These are phyloP conservation scores for Bedellia somnulentella DNA, from an alignment of 2,888 invertebrate species.

Conservation along the genomic window DNA sequence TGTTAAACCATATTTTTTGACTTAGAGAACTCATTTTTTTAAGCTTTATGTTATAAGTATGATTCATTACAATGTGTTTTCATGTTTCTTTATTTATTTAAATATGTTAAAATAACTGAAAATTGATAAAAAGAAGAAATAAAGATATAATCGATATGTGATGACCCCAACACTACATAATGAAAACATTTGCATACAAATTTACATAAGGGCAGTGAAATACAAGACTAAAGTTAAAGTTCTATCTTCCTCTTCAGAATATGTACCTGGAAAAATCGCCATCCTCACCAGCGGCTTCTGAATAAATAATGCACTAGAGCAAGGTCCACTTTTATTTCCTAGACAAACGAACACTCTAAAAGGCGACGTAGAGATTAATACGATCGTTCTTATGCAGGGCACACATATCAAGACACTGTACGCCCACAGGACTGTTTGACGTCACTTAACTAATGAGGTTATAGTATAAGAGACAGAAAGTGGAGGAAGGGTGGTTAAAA, in stretches of 20 bases:
- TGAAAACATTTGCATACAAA: neutral
- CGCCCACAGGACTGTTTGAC: slow-evolving; percentile 25
- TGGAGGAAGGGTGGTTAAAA: slow-evolving; percentile 17
- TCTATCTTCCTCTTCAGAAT: too few relatives aligned
- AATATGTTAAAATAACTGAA: neutral
- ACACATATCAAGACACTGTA: slow-evolving; percentile 13
- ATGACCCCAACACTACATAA: neutral
- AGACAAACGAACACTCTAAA: too few relatives aligned
- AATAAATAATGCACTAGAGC: slow-evolving; percentile 48
- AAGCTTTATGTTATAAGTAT: too few relatives aligned
- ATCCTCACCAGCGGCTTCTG: slow-evolving; percentile 51
- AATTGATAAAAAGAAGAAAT: neutral
- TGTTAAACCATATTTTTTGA: too few relatives aligned
- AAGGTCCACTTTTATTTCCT: slow-evolving; percentile 33
- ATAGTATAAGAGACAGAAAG: slow-evolving; percentile 23
- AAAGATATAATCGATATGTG: neutral
- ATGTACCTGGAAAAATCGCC: slow-evolving; percentile 48
- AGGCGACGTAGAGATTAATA: slow-evolving; percentile 17
- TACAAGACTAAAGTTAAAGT: too few relatives aligned
- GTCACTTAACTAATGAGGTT: slow-evolving; percentile 47
- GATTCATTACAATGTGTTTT: too few relatives aligned
- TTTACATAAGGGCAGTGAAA: neutral
- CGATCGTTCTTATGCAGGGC: slow-evolving; percentile 16
- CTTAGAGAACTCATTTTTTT: too few relatives aligned
- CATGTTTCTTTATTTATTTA: neutral